phyloP scores from a whole-genome alignment of 1,140 invertebrate species.

The Temnothorax curvispinosus region DNA sequence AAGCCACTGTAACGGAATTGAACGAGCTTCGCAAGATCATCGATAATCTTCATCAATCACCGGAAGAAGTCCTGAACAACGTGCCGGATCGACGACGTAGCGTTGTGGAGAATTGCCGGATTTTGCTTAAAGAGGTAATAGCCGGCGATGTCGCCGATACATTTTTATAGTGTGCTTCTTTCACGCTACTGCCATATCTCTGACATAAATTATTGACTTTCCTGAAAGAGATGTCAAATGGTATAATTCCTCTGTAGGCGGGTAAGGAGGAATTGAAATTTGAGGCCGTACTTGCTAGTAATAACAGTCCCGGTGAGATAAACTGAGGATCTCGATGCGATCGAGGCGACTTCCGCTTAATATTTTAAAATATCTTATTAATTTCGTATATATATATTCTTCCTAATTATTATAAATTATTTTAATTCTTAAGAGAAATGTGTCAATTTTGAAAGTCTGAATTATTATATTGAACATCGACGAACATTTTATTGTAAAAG shows the following conservation, averaged over 20 bases:
- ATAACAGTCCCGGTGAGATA: slow-evolving; percentile 67
- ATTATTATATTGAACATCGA: slow-evolving; percentile 38
- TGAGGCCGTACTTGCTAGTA: slow-evolving; percentile 64
- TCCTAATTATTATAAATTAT: slow-evolving; percentile 1
- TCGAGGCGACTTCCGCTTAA: slow-evolving; percentile 68
- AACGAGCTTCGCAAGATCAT: slow-evolving; percentile 75
- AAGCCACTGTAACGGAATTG: slow-evolving; percentile 74
- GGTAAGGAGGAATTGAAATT: slow-evolving; percentile 74
- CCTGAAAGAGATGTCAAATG: slow-evolving; percentile 70
- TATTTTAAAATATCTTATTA: slow-evolving; percentile 54
- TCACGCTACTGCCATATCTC: slow-evolving; percentile 54
- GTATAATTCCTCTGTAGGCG: slow-evolving; percentile 71
- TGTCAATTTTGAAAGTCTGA: slow-evolving; percentile 29
- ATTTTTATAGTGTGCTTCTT: slow-evolving; percentile 63
- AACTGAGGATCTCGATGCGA: slow-evolving; percentile 76
- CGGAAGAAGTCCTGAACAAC: slow-evolving; percentile 76
- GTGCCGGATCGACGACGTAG: slow-evolving; percentile 74
- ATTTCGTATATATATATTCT: not conserved
- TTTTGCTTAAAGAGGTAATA: slow-evolving; percentile 79
- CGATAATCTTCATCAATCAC: slow-evolving; percentile 68
- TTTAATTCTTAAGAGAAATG: slow-evolving; percentile 1
- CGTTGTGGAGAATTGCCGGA: slow-evolving; percentile 78
- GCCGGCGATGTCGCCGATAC: slow-evolving; percentile 69
- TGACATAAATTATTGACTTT: slow-evolving; percentile 68
- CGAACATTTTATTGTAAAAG: slow-evolving; percentile 9